These are phyloP conservation scores for Chorisops tibialis DNA, from an alignment of 2,888 invertebrate genomes.

Conservation along the genomic window DNA sequence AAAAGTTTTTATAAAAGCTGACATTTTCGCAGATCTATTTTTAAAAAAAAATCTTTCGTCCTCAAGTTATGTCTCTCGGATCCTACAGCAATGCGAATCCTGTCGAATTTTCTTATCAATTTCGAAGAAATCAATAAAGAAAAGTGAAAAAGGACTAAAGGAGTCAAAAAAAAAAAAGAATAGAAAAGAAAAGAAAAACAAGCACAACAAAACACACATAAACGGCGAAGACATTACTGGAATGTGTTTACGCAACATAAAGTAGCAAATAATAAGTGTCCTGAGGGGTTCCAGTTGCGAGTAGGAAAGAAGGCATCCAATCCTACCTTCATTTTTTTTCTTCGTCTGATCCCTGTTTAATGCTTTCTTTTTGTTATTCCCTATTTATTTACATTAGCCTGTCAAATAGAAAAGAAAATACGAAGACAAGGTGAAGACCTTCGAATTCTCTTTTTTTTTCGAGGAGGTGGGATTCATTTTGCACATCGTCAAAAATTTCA, in stretches of 20 bases:
- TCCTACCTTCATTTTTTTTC: neutral
- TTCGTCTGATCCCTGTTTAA: neutral
- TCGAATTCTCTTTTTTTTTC: neutral
- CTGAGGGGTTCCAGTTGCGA: neutral
- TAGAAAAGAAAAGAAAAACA: no score
- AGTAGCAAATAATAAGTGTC: conserved; percentile 30
- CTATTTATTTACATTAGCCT: conserved; percentile 20
- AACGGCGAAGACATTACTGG: conserved; percentile 28
- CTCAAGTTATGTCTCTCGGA: no score
- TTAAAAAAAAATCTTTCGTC: no score
- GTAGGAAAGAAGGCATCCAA: conserved; percentile 2
- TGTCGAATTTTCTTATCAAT: no score
- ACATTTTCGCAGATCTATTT: no score
- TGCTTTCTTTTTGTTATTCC: no score
- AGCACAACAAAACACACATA: conserved; percentile 10
- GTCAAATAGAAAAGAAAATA: neutral
- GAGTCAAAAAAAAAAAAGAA: neutral
- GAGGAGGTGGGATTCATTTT: no score
- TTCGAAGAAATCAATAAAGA: conserved; percentile 14
- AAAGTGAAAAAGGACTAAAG: neutral
- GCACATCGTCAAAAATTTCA: no score
- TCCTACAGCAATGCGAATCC: no score
- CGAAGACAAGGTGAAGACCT: neutral
- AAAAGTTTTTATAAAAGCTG: no score
- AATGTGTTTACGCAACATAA: conserved; percentile 32